Evolutionary conservation across 2,888 invertebrate species (phyloP).

Genomic region (Neelides folsomi): DNA sequence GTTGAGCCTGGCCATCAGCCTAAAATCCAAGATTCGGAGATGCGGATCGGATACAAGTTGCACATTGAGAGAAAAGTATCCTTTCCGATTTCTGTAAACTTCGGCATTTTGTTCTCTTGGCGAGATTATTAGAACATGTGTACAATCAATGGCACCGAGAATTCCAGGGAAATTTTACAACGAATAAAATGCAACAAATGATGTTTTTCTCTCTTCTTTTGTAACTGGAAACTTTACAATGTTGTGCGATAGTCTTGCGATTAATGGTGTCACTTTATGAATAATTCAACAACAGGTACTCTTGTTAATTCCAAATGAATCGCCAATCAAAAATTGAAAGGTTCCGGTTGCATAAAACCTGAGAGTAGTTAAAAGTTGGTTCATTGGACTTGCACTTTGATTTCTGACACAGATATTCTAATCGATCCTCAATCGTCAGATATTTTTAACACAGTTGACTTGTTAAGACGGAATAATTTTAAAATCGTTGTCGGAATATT

Average conservation of each 20-base stretch:
- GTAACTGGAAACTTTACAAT: background rate
- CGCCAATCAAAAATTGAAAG: background rate
- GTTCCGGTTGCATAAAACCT: background rate
- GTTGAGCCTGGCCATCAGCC: slow-evolving; percentile 5
- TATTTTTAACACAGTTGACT: background rate
- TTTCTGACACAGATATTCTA: too few relatives aligned
- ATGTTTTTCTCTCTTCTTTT: background rate
- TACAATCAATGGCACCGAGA: slow-evolving; percentile 16
- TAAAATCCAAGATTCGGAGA: background rate
- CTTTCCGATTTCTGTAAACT: slow-evolving; percentile 13
- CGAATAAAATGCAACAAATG: background rate
- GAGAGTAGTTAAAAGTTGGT: background rate
- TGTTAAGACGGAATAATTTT: background rate
- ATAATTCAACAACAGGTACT: background rate
- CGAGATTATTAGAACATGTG: slow-evolving; percentile 7
- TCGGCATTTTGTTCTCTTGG: slow-evolving; percentile 7
- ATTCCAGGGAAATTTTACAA: slow-evolving; percentile 9
- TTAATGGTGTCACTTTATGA: background rate
- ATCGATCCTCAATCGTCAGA: too few relatives aligned
- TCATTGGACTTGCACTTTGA: too few relatives aligned
- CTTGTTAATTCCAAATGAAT: too few relatives aligned
- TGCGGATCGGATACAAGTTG: slow-evolving; percentile 7
- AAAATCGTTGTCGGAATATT: background rate
- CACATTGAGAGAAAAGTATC: slow-evolving; percentile 14
- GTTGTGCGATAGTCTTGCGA: background rate